Evolutionary conservation across 2,888 invertebrate genomes (phyloP), one percentile per base, ranked within the genome.

Genomic region (Rhogogaster chlorosoma): DNA sequence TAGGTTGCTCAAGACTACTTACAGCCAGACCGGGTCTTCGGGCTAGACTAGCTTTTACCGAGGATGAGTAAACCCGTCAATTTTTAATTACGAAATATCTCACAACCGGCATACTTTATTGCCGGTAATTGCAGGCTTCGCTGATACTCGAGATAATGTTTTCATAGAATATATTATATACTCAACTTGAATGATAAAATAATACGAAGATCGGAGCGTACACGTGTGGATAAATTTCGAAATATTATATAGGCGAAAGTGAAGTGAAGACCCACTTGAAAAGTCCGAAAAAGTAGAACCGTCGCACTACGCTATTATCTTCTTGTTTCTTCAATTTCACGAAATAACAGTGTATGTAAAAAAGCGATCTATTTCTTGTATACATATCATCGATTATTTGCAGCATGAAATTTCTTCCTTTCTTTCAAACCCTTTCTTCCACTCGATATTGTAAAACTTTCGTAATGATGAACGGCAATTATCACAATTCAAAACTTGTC

Each of bases 1-100:
- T 61, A 53, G n/a, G 61, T 67, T 32, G 67, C 67, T 67, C 67
- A 67, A 67, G 9, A 32, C 18, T 6, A 26, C 18, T 3, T n/a
- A n/a, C n/a, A 67, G 5, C 29, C 12, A 12, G 15, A 29, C 18
- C 15, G n/a, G n/a, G 67, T 67, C 32, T 32, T 67, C 32, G 26
- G 32, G 67, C 32, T 67, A 32, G 18, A 26, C 61, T 61, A 61
- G 12, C 22, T 61, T 67, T 67, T 67, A 67, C 67, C 32, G 22
- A 61, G 12, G 61, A 29, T 29, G 18, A 67, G 15, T 29, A 2
- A 12, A 32, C 67, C 18, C 67, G 32, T 67, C 67, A 67, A 67
- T 67, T 67, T 67, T 67, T 32, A 67, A 67, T 67, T 67, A 67
- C 67, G 67, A 32, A 67, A 67, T 61, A 61, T 61, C 12, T 10